Evolutionary conservation across 2,888 invertebrate genomes (phyloP), one percentile per base, ranked within the genome.

Genomic region (Syrista parreyssii): DNA sequence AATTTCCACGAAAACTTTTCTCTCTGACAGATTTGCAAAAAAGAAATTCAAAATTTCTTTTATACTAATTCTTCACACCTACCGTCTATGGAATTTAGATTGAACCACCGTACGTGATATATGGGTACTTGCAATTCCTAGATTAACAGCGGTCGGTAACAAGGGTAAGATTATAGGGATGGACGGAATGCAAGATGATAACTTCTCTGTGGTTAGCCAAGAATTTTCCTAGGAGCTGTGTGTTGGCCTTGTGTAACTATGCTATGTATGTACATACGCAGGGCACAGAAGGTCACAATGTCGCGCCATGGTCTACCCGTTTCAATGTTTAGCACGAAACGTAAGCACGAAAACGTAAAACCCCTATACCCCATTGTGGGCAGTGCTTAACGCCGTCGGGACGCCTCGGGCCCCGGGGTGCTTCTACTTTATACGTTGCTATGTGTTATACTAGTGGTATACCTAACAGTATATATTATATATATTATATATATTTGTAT

Each of bases 361-460:
- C 30, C 55, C 76, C 68, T 69, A 73, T 40, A 79, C 80, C 23
- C 81, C 80, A 82, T 83, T 83, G 82, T 79, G 82, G 84, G 78
- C 82, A 82, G 79, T 82, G 84, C 81, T 87, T 86, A 86, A 86
- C 84, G 85, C 81, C 83, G 81, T 81, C 82, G 77, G 76, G 82
- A 77, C 80, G 78, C 84, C 83, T 82, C 74, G 33, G 84, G 78
- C 84, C 83, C 82, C 74, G 33, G 84, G 83, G 86, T 84, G 82
- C 80, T 83, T 77, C 78, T 82, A 82, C 83, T 86, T 85, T 84
- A 84, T 81, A 81, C 81, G 80, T 55, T 23, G 55, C 55, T 55
- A 23, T 23, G 55, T 55, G 55, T n/a, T n/a, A n/a, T n/a, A n/a
- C n/a, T n/a, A n/a, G n/a, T n/a, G n/a, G n/a, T 55, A 55, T 55